These are phyloP conservation scores for Pleuronectes platessa DNA, from an alignment of 2,113 vertebrate species.

Conservation along the genomic window DNA sequence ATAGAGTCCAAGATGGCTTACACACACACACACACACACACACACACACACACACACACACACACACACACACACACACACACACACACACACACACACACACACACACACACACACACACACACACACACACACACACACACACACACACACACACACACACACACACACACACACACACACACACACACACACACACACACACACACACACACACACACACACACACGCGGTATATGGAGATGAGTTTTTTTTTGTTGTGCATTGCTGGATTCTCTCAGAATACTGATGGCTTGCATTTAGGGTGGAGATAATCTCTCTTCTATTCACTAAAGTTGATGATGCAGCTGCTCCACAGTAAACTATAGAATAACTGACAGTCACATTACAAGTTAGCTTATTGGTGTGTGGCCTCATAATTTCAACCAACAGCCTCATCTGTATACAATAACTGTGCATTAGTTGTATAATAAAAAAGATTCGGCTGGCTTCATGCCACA, in stretches of 20 bases:
- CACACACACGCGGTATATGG: not conserved
- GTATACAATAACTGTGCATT: not conserved
- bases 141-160: no score
- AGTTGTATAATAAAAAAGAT: not conserved
- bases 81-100: not conserved
- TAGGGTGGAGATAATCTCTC: constrained; percentile 26
- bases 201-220: not conserved
- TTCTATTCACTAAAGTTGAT: constrained; percentile 20
- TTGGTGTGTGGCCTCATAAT: constrained; percentile 1
- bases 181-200: not conserved
- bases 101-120: not conserved
- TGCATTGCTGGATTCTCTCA: constrained; percentile 9
- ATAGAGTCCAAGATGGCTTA: constrained; percentile 32
- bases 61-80: no score
- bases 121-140: no score
- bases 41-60: no score
- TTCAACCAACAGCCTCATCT: constrained; percentile 9
- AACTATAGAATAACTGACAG: constrained; percentile 16
- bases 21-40: not conserved
- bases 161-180: no score
- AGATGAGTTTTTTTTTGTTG: constrained; percentile 35
- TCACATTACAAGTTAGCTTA: constrained; percentile 2
- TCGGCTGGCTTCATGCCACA: constrained; percentile 4
- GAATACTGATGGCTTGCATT: constrained; percentile 27
- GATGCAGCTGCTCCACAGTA: constrained; percentile 2